These are phyloP conservation scores for Orthosia gothica DNA, from an alignment of 2,888 invertebrate genomes.

Conservation along the genomic window DNA sequence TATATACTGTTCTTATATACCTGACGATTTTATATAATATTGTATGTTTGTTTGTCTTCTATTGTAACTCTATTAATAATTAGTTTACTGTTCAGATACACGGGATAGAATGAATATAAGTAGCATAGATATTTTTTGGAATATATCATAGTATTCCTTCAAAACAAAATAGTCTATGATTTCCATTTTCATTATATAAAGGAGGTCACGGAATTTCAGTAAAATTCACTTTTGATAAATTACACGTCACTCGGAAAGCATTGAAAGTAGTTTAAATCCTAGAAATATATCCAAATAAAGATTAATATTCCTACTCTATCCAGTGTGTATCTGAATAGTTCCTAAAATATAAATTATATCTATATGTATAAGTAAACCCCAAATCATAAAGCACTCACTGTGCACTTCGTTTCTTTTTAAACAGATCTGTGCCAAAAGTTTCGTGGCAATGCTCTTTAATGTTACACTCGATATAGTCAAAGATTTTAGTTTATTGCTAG, in stretches of 20 bases:
- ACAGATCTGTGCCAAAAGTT: conserved; percentile 74
- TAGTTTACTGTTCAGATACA: conserved; percentile 57
- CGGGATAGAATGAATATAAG: conserved; percentile 8
- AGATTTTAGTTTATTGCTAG: conserved; percentile 18
- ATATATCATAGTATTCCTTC: neutral
- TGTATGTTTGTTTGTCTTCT: conserved; percentile 73
- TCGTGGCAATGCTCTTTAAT: conserved; percentile 66
- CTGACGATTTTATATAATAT: conserved; percentile 77
- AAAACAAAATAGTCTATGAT: neutral
- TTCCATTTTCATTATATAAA: neutral
- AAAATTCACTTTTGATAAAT: conserved; percentile 6
- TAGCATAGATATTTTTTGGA: neutral
- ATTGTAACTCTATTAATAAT: conserved; percentile 51
- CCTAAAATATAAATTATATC: conserved; percentile 52
- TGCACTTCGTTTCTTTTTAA: conserved; percentile 50
- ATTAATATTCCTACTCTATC: conserved; percentile 7
- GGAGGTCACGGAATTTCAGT: neutral
- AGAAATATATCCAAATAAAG: neutral
- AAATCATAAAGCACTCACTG: conserved; percentile 45
- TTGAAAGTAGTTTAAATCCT: conserved; percentile 9
- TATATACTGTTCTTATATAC: conserved; percentile 80
- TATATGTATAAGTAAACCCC: conserved; percentile 37
- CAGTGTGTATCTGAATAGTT: conserved; percentile 52
- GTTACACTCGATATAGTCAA: conserved; percentile 24
- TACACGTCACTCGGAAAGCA: neutral